A percentile compares a stretch with the other conserved stretches of the same genome.
Evolutionary conservation across 1,140 invertebrate genomes (phyloP).

Genomic region (Lutraria rhynchaena): DNA sequence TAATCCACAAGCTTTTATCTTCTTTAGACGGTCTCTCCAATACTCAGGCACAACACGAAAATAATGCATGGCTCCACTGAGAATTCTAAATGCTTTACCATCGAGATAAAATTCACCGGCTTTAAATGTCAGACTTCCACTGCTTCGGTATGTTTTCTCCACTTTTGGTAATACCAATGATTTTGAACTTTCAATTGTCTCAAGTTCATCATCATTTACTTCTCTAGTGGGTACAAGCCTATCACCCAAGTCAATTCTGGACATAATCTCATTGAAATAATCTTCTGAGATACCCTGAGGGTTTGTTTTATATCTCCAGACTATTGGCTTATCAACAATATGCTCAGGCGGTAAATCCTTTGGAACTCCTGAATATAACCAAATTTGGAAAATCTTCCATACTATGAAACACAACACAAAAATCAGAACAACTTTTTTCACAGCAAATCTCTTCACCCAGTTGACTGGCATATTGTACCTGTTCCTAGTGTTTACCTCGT

Average conservation of each 20-base stretch:
- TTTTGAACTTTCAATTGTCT: background rate
- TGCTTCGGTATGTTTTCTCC: constrained; percentile 55
- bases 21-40: constrained; percentile 84
- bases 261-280: constrained; percentile 14
- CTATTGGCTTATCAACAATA: background rate
- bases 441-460: no score
- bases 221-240: background rate
- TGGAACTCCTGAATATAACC: background rate
- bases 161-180: constrained; percentile 3
- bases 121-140: constrained; percentile 69
- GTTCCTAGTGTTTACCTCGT: no score
- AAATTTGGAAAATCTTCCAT: no score
- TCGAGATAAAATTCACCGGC: constrained; percentile 75
- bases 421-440: no score
- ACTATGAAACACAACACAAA: no score
- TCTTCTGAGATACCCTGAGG: constrained; percentile 22
- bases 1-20: constrained; percentile 83
- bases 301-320: constrained; percentile 37
- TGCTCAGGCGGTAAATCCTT: background rate
- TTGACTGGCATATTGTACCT: no score
- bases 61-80: constrained; percentile 84
- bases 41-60: constrained; percentile 83
- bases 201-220: constrained; percentile 2
- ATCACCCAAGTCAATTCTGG: background rate
- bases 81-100: constrained; percentile 73